phyloP scores from a whole-genome alignment of 2,113 vertebrate genomes.

The Ochotona curzoniae region DNA sequence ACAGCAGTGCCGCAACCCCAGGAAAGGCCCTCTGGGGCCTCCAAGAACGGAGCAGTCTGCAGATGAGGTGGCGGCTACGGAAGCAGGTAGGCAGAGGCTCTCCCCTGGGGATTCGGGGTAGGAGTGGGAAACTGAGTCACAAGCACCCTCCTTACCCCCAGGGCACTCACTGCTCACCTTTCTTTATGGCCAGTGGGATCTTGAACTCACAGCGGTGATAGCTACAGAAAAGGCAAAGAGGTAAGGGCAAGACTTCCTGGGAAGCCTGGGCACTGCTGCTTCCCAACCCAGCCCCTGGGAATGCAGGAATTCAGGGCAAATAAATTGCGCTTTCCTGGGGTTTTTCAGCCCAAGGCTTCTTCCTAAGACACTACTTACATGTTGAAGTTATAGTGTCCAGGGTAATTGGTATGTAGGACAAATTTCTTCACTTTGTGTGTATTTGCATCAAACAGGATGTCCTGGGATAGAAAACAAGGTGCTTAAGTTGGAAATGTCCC shows the following conservation, averaged over 20 bases:
- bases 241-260: slow-evolving; percentile 19
- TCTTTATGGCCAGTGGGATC: slow-evolving; percentile 95
- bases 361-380: slow-evolving; percentile 90
- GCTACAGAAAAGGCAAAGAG: slow-evolving; percentile 85
- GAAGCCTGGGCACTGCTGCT: neutral
- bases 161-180: slow-evolving; percentile 88
- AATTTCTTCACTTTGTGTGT: slow-evolving; percentile 99
- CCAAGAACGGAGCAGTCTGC: neutral
- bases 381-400: slow-evolving; percentile 99
- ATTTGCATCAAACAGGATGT: slow-evolving; percentile 98
- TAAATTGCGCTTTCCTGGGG: neutral
- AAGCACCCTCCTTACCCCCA: neutral
- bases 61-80: neutral
- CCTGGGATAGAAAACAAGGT: slow-evolving; percentile 85
- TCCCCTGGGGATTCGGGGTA: too few relatives aligned
- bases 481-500: slow-evolving; percentile 24
- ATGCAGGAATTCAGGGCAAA: neutral
- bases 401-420: slow-evolving; percentile 98
- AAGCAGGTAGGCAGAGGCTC: neutral
- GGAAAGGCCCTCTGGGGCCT: neutral
- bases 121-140: neutral
- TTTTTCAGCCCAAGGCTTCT: neutral
- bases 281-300: neutral
- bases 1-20: neutral
- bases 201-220: slow-evolving; percentile 99